Base-by-base conservation (phyloP, 2,113 vertebrate species). In the Amazona vittata region DNA sequence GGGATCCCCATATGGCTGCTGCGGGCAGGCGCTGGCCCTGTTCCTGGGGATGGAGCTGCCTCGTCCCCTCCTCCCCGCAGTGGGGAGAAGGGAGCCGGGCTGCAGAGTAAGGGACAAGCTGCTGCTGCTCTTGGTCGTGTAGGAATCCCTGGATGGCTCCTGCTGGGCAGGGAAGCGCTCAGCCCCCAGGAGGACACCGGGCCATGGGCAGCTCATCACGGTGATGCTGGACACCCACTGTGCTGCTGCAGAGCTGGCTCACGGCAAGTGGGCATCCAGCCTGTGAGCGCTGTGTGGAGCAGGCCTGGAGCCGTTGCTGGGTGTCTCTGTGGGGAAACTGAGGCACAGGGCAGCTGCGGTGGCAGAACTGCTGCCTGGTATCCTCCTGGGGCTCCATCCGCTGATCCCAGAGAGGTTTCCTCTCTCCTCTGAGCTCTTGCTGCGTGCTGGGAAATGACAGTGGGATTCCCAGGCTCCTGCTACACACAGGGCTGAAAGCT, bases 1-100 rank as follows among this genome's bases (percentile, higher is more conserved):
- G 89, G 77, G 73, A 50, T 88, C 86, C 91, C 94, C 80, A 78
- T 96, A 90, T 95, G 94, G 92, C 89, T 81, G 67, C 81, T 63
- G 44, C 19, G 10, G 81, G 73, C 17, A 12, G 83, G 94, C 52
- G 12, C 89, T 86, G 92, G 76, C 76, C 59, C 35, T 1, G 0
- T 28, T 62, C 84, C 96, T 57, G 43, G 75, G 71, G 50, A 43
- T 0, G 0, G 89, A 89, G 80, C 82, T 69, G 57, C 68, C 52
- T 7, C 5, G 1, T 47, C 21, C 77, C 26, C 70, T 49, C 11
- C 4, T 2, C 53, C 55, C 52, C 5, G 0, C 3, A 8, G 46
- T 12, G 5, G 78, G 85, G 82, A 73, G 37, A 4, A 3, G 59
- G 68, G 41, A 31, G 39, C 55, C 1, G 2, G 31, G 86, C 75